A percentile compares a stretch with the other conserved stretches of the same genome.
These are phyloP conservation scores for Erpornis zantholeuca DNA, from an alignment of 2,113 vertebrate genomes.

Conservation along the genomic window DNA sequence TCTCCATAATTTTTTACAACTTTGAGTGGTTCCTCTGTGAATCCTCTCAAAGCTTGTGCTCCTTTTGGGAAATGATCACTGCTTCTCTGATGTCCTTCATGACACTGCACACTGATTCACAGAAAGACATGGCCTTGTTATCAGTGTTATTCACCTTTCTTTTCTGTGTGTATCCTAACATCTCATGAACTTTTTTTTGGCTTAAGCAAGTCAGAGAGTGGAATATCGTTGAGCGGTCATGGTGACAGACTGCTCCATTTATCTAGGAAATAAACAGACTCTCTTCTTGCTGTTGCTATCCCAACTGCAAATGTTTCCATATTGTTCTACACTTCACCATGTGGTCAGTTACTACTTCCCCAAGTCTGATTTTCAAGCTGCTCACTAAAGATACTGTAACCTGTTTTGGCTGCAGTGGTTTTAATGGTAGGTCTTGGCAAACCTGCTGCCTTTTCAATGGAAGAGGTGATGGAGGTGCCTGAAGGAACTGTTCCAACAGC, in stretches of 20 bases:
- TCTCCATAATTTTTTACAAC: not conserved
- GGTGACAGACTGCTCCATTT: not conserved
- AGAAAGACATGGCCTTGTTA: not conserved
- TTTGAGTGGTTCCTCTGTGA: not conserved
- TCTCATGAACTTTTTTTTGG: not conserved
- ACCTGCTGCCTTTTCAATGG: not conserved
- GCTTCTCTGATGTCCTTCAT: fast-evolving
- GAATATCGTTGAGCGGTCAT: not conserved
- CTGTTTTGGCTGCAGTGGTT: not conserved
- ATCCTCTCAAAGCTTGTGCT: not conserved
- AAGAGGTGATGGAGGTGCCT: not conserved
- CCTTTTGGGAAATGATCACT: not conserved
- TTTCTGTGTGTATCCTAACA: not conserved
- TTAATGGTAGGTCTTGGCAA: not conserved
- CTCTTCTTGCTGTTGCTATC: not conserved
- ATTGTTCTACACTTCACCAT: not conserved
- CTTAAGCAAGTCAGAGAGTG: not conserved
- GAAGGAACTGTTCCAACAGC: not conserved
- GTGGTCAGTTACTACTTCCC: not conserved
- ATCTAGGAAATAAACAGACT: not conserved
- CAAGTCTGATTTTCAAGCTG: not conserved
- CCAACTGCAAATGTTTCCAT: not conserved
- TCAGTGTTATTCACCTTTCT: not conserved
- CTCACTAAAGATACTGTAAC: not conserved
- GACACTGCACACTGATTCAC: not conserved